Percentiles rank a stretch among this genome's conserved stretches.
Evolutionary conservation across 2,113 vertebrate species (phyloP).

Genomic region (Amblyornis subalaris): DNA sequence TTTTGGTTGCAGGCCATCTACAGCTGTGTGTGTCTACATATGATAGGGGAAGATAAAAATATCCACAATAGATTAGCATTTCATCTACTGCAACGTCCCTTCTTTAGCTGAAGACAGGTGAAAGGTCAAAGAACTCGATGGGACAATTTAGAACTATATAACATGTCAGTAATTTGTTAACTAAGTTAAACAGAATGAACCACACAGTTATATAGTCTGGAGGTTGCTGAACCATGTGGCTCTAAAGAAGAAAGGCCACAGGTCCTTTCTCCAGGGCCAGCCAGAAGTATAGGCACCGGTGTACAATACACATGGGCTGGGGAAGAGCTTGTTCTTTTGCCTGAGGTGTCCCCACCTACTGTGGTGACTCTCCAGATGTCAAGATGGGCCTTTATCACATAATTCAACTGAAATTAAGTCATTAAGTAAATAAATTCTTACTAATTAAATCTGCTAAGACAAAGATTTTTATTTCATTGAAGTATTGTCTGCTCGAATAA

Average conservation of each 20-base stretch:
- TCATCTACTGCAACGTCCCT: rapidly evolving
- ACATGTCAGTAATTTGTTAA: neutral
- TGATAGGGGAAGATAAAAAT: neutral
- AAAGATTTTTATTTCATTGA: neutral
- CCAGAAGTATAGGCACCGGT: rapidly evolving
- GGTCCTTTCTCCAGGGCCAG: too few species aligned
- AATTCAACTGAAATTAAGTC: neutral
- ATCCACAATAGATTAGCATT: neutral
- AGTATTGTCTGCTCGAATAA: neutral
- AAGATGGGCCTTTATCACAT: neutral
- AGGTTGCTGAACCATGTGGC: neutral
- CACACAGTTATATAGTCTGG: neutral
- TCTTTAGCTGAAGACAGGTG: neutral
- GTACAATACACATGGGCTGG: rapidly evolving
- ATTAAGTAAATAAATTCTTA: neutral
- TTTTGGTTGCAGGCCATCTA: neutral
- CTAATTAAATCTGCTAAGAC: neutral
- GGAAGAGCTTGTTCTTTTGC: rapidly evolving
- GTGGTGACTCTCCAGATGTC: too few species aligned
- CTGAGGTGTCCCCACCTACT: neutral
- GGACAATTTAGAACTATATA: neutral
- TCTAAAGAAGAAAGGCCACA: neutral
- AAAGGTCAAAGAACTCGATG: neutral
- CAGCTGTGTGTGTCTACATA: neutral
- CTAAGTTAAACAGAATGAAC: neutral